Conservation (phyloP, 2,113 vertebrate species). For the Corythoichthys haematopterus region DNA sequence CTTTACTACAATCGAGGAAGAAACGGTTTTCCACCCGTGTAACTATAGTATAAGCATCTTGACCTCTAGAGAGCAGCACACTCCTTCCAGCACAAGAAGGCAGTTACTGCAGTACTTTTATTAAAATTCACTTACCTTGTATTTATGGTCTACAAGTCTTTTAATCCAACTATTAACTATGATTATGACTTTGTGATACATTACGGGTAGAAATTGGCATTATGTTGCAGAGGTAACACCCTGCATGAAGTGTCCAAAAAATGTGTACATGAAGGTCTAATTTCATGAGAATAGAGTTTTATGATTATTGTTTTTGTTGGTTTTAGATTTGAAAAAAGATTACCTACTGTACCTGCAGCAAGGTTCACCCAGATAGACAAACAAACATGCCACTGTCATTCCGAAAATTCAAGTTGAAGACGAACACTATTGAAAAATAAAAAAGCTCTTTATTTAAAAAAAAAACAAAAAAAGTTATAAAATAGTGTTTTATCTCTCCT, state of each 20-base stretch:
- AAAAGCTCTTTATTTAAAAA: constrained; percentile 48
- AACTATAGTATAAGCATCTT: not conserved
- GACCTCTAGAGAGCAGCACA: constrained; percentile 6
- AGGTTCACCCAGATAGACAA: not conserved
- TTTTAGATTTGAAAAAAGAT: not conserved
- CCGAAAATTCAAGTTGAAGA: not conserved
- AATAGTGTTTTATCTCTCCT: not conserved
- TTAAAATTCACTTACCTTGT: not conserved
- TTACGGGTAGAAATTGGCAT: not conserved
- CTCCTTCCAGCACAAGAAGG: not conserved
- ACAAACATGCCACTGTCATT: not conserved
- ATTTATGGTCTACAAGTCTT: not conserved
- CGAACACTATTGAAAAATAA: constrained; percentile 39
- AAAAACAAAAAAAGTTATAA: constrained; percentile 8
- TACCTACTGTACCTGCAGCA: not conserved
- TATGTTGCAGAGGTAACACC: not conserved
- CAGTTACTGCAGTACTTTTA: not conserved
- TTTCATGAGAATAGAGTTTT: not conserved
- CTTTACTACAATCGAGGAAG: not conserved
- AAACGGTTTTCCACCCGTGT: not conserved
- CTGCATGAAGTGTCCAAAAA: not conserved
- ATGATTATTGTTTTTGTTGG: not conserved
- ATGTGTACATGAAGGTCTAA: not conserved
- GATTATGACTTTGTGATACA: not conserved
- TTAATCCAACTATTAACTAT: not conserved